phyloP scores from a whole-genome alignment of 1,140 invertebrate genomes.

The Scaptomyza pallida region DNA sequence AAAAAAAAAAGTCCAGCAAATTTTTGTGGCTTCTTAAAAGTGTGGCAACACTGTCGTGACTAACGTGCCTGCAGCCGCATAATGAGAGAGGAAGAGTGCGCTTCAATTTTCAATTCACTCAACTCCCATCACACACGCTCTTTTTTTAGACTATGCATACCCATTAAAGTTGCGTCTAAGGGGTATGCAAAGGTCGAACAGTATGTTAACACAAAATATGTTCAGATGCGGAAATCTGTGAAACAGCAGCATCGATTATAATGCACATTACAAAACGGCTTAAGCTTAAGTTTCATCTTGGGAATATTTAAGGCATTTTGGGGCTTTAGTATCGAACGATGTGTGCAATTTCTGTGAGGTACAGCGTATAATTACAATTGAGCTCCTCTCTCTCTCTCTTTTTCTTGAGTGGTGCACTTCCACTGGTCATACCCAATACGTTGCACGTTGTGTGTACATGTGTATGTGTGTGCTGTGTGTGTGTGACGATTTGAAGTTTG shows the following conservation, averaged over 20 bases:
- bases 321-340: no score
- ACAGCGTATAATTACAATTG: no score
- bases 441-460: slow-evolving; percentile 3
- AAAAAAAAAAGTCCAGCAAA: neutral
- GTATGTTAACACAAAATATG: no score
- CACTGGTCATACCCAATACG: neutral
- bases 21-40: slow-evolving; percentile 19
- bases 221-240: no score
- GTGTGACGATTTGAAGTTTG: slow-evolving; percentile 50
- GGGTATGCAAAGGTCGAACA: no score
- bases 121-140: slow-evolving; percentile 25
- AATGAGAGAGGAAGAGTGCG: slow-evolving; percentile 71
- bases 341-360: no score
- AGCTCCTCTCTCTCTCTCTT: neutral
- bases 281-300: no score
- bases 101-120: slow-evolving; percentile 57
- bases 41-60: slow-evolving; percentile 5
- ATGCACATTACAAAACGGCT: no score
- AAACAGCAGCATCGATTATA: no score
- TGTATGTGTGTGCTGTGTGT: slow-evolving; percentile 10
- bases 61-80: slow-evolving; percentile 53
- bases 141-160: slow-evolving; percentile 18
- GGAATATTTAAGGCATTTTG: no score
- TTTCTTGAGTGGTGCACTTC: neutral
- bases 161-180: no score